Evolutionary conservation across 2,113 vertebrate species (phyloP), one percentile per base, ranked within the genome.

Genomic region (Callocephalon fimbriatum): DNA sequence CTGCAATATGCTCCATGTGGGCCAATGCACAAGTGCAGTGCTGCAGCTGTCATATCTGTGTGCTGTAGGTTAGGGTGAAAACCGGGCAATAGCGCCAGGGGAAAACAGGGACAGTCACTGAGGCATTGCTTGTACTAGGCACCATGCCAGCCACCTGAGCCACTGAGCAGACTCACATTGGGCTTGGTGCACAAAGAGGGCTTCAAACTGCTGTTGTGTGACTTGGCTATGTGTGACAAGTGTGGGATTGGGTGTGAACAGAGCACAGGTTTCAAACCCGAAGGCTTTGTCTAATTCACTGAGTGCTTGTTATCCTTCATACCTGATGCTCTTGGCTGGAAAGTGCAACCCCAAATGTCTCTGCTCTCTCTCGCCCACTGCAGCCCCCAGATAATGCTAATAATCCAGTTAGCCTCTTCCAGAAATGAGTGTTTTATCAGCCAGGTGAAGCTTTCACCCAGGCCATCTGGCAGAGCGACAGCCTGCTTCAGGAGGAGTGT

Each of bases 1-100:
- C 13, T 44, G n/a, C 16, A 67, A n/a, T 6, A 17, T 2, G 1
- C 19, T 56, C 35, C 3, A 2, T 0, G 0, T 47, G 9, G 20
- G 42, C 47, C n/a, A 13, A 23, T 3, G 26, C 31, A 42, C 5
- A 8, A 0, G 2, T 3, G 37, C 45, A 32, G 17, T 4, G 27
- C 21, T 38, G 44, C 70, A 51, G 17, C n/a, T 35, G 37, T 31
- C n/a, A 14, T 6, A 12, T 11, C 23, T 4, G 3, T 8, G 9
- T 11, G n/a, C 37, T 15, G 7, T 10, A 17, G 15, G 32, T 22
- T 37, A 16, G 12, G 2, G 1, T 47, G 4, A 78, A 32, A 58
- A 56, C 16, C 0, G 4, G 56, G 6, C 3, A 9, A 22, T 2
- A 21, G 23, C 32, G 15, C 9, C 1, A 0, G 20, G 12, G n/a